Conservation (phyloP, 2,113 vertebrate genomes). For the Erythrolamprus reginae region DNA sequence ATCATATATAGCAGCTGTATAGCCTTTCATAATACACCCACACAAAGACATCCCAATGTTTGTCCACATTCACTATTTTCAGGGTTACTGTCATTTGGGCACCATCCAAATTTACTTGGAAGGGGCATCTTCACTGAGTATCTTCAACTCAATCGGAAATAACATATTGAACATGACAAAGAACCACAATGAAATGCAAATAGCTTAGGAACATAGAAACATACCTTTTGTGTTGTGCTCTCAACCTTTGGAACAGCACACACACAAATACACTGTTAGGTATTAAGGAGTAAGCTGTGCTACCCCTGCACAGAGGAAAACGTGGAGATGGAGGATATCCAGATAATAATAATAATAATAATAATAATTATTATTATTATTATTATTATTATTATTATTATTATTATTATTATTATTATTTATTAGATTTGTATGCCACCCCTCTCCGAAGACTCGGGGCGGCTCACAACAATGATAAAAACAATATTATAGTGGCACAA, state of each 20-base stretch:
- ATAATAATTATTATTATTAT: no score
- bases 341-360: no score
- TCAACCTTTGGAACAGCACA: background rate
- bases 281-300: no score
- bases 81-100: background rate
- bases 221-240: background rate
- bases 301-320: no score
- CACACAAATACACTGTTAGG: no score
- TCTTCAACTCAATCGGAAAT: background rate
- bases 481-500: no score
- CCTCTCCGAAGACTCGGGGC: no score
- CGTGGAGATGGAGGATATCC: no score
- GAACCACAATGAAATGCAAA: background rate
- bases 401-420: no score
- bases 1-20: background rate
- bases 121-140: background rate
- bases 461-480: no score
- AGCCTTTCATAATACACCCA: background rate
- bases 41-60: background rate
- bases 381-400: no score
- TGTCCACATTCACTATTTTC: background rate
- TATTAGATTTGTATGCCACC: no score
- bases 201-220: background rate
- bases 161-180: background rate
- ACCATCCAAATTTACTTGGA: background rate